phyloP scores from a whole-genome alignment of 2,113 vertebrate species.

The Numida meleagris region DNA sequence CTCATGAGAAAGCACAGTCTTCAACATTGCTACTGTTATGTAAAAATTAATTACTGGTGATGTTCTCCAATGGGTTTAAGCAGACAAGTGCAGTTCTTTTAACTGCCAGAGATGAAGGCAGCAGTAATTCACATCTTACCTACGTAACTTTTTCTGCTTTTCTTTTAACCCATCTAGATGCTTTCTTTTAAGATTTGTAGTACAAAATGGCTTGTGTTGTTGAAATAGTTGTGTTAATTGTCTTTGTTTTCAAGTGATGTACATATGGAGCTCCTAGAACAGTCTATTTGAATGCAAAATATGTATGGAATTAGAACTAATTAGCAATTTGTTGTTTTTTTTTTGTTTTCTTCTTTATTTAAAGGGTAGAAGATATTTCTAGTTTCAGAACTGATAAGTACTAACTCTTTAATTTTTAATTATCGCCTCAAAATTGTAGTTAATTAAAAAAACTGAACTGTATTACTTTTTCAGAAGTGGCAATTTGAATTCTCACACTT shows the following conservation, averaged over 20 bases:
- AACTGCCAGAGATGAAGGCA: neutral
- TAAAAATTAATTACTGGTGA: neutral
- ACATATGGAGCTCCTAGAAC: neutral
- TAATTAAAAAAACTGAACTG: neutral
- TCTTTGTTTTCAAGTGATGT: neutral
- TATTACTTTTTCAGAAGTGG: neutral
- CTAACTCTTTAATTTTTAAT: neutral
- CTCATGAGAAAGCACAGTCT: neutral
- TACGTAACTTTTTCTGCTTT: neutral
- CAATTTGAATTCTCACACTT: neutral
- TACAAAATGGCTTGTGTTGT: neutral
- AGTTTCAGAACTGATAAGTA: neutral
- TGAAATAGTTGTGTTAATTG: neutral
- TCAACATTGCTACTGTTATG: neutral
- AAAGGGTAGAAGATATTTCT: neutral
- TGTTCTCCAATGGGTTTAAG: neutral
- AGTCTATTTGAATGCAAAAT: neutral
- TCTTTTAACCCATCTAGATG: constrained; percentile 8
- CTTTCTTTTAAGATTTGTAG: neutral
- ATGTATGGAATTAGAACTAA: neutral
- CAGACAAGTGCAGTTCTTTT: neutral
- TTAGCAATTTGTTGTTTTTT: neutral
- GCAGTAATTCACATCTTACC: neutral
- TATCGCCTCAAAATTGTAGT: neutral
- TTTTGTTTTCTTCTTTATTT: neutral